phyloP scores from a whole-genome alignment of 2,888 invertebrate genomes.

The Anoplius nigerrimus region DNA sequence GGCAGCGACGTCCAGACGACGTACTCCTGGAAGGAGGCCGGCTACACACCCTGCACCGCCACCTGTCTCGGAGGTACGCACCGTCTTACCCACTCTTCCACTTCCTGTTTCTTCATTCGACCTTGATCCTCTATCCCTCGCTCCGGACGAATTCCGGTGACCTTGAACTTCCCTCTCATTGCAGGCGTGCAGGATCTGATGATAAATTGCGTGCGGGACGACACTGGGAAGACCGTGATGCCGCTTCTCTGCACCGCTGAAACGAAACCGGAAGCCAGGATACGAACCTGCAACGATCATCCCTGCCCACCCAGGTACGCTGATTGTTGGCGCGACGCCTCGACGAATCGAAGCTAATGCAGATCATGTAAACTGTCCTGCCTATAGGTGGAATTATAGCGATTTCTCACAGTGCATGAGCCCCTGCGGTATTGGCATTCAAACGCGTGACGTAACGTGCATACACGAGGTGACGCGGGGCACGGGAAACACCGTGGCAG shows the following conservation, averaged over 20 bases:
- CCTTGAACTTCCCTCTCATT: too few relatives aligned
- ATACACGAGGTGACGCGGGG: conserved; percentile 91
- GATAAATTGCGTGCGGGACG: conserved; percentile 91
- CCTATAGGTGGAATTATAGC: conserved; percentile 88
- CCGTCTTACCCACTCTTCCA: not conserved
- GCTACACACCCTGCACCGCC: conserved; percentile 95
- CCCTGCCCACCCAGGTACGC: conserved; percentile 92
- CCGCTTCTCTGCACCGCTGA: conserved; percentile 91
- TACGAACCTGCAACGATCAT: conserved; percentile 94
- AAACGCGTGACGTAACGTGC: conserved; percentile 92
- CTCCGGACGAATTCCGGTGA: not conserved
- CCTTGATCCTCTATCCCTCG: not conserved
- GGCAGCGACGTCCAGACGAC: conserved; percentile 85
- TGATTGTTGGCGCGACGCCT: not conserved
- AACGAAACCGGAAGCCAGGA: conserved; percentile 91
- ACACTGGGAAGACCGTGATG: conserved; percentile 90
- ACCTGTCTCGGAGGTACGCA: conserved; percentile 89
- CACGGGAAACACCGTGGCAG: conserved; percentile 91
- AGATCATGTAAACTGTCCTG: too few relatives aligned
- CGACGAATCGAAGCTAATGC: too few relatives aligned
- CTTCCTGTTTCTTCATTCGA: not conserved
- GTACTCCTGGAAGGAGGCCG: conserved; percentile 92
- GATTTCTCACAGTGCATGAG: conserved; percentile 93
- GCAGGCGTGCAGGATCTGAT: conserved; percentile 86
- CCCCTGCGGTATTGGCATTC: conserved; percentile 95